A percentile compares a stretch with the other conserved stretches of the same genome.
Conservation (phyloP, 2,113 vertebrate species). For the Rissa tridactyla region DNA sequence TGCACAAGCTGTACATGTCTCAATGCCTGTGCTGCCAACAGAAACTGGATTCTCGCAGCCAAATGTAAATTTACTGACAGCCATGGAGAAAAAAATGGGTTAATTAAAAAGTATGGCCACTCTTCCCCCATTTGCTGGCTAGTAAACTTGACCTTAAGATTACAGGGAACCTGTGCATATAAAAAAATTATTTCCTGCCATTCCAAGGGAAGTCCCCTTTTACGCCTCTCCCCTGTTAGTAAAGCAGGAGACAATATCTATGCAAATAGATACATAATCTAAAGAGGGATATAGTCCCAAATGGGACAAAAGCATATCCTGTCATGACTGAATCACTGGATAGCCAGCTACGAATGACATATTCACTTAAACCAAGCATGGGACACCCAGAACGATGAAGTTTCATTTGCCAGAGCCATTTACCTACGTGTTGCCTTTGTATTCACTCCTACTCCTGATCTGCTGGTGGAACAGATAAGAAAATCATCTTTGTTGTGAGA, state of each 20-base stretch:
- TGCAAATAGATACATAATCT: neutral
- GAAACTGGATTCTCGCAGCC: neutral
- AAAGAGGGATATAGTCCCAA: neutral
- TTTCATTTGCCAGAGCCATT: neutral
- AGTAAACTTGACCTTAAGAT: neutral
- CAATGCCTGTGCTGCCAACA: neutral
- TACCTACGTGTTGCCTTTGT: neutral
- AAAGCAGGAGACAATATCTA: neutral
- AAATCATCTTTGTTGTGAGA: neutral
- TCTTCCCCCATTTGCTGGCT: neutral
- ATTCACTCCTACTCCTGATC: neutral
- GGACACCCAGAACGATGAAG: neutral
- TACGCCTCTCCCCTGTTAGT: neutral
- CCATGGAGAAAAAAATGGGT: neutral
- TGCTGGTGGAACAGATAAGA: neutral
- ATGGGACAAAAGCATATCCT: neutral
- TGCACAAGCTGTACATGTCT: neutral
- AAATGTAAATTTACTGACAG: slow-evolving; percentile 7
- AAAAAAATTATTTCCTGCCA: neutral
- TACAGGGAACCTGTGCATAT: neutral
- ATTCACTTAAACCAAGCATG: neutral
- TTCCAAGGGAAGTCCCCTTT: neutral
- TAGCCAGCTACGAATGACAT: neutral
- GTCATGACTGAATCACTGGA: neutral
- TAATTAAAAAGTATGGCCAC: neutral